Percentiles rank a stretch among this genome's conserved stretches.
phyloP scores from a whole-genome alignment of 2,113 vertebrate species.

The Meles meles region DNA sequence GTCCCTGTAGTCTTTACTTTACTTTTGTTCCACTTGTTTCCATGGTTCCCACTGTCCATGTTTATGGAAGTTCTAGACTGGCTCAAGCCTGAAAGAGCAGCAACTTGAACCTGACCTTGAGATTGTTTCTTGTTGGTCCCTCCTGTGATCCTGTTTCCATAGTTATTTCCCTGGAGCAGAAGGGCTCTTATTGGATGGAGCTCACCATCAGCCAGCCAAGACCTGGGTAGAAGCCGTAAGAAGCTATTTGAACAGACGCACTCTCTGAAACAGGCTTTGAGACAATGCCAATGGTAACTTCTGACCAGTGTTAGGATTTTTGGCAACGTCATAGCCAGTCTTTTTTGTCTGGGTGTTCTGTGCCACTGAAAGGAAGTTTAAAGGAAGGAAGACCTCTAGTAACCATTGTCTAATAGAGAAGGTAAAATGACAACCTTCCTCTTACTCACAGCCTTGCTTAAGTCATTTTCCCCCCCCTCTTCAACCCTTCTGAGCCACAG shows the following conservation, averaged over 20 bases:
- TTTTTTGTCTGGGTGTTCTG: background rate
- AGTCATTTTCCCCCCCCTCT: background rate
- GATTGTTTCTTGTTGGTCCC: background rate
- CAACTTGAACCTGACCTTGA: background rate
- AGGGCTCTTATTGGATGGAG: background rate
- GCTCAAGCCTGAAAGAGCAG: background rate
- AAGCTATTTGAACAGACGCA: background rate
- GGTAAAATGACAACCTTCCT: background rate
- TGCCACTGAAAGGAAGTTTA: background rate
- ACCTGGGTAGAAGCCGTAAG: background rate
- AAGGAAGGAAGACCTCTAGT: background rate
- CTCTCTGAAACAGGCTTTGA: background rate
- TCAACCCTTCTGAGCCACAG: background rate
- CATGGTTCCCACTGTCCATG: too few species aligned
- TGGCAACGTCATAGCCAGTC: too few species aligned
- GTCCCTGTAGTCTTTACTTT: background rate
- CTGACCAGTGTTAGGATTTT: background rate
- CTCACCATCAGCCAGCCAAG: background rate
- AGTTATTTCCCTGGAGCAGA: background rate
- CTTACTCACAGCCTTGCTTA: background rate
- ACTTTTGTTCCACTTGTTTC: background rate
- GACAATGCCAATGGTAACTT: background rate
- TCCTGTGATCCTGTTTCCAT: background rate
- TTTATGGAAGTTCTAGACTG: background rate
- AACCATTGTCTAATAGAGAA: background rate